Evolutionary conservation across 2,113 vertebrate genomes (phyloP).

Genomic region (Pheucticus melanocephalus): DNA sequence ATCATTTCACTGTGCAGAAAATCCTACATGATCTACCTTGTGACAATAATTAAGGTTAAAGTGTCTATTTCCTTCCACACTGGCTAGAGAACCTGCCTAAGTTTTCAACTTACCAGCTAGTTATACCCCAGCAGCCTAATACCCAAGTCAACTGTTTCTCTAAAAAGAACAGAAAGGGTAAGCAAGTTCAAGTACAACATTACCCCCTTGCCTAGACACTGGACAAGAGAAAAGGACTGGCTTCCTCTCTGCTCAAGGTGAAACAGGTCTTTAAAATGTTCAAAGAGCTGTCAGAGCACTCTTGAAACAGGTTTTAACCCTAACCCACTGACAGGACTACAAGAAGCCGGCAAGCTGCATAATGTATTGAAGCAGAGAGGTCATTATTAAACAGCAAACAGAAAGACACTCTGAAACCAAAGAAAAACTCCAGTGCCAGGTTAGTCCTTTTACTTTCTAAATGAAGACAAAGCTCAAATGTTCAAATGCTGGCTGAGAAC

Average conservation of each 20-base stretch:
- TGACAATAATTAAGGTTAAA: fast-evolving
- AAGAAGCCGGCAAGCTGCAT: background rate
- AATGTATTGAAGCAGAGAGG: background rate
- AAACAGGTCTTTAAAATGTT: background rate
- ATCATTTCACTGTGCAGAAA: background rate
- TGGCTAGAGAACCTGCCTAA: background rate
- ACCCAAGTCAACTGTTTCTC: background rate
- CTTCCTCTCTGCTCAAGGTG: fast-evolving
- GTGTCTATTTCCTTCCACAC: fast-evolving
- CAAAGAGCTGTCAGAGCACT: background rate
- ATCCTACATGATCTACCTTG: background rate
- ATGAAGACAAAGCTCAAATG: background rate
- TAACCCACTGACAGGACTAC: fast-evolving
- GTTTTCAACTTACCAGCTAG: background rate
- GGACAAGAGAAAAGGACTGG: background rate
- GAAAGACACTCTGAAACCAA: background rate
- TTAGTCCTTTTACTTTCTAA: background rate
- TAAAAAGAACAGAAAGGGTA: background rate
- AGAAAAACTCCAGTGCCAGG: background rate
- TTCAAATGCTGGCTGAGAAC: background rate
- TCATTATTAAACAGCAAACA: background rate
- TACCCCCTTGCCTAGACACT: background rate
- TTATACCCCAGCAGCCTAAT: background rate
- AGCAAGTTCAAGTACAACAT: background rate
- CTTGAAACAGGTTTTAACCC: background rate